Percentiles rank a stretch among this genome's conserved stretches.
phyloP scores from a whole-genome alignment of 2,888 invertebrate species.

The Conchocele bisecta region DNA sequence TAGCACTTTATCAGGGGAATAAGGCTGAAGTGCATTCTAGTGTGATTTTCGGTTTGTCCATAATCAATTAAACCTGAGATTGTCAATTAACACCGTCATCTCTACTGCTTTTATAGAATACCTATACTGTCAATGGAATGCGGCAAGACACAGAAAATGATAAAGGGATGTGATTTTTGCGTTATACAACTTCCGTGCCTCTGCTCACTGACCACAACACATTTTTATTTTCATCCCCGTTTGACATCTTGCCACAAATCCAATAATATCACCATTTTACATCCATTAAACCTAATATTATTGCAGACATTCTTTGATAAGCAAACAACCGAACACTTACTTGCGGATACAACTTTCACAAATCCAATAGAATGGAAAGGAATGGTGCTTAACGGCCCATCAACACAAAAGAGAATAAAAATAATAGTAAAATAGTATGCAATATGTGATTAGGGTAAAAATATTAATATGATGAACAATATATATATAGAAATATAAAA shows the following conservation, averaged over 20 bases:
- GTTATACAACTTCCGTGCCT: neutral
- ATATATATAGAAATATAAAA: too few relatives aligned
- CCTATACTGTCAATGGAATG: conserved; percentile 10
- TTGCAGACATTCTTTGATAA: conserved; percentile 8
- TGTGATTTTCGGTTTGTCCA: conserved; percentile 3
- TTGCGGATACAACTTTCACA: conserved; percentile 12
- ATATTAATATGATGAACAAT: too few relatives aligned
- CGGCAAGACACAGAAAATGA: conserved; percentile 2
- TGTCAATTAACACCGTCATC: neutral
- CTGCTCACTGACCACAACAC: neutral
- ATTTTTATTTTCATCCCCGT: neutral
- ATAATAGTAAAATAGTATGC: too few relatives aligned
- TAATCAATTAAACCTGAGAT: neutral
- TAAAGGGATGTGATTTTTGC: conserved; percentile 10
- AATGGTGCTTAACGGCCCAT: too few relatives aligned
- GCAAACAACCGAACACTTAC: neutral
- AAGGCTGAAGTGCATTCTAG: neutral
- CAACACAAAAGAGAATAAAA: too few relatives aligned
- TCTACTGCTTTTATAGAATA: neutral
- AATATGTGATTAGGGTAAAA: too few relatives aligned
- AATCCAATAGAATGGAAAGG: too few relatives aligned
- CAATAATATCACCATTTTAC: neutral
- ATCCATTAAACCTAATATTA: conserved; percentile 1
- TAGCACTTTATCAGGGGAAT: neutral
- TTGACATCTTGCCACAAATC: neutral